Evolutionary conservation across 2,113 vertebrate species (phyloP).

Genomic region (Shinisaurus crocodilurus): DNA sequence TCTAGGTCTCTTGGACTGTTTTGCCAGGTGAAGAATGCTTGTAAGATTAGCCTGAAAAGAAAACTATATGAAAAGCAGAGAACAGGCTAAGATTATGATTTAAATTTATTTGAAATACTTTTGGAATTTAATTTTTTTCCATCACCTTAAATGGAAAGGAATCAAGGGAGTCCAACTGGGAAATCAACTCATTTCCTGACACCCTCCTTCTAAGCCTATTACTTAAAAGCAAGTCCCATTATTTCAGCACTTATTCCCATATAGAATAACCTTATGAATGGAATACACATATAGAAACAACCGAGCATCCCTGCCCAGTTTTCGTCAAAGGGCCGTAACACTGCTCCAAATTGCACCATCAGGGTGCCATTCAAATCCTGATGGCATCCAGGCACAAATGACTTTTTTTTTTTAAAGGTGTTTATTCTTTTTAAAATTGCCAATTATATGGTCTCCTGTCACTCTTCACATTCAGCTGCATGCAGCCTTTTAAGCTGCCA

Average conservation of each 20-base stretch:
- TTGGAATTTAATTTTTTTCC: conserved; percentile 68
- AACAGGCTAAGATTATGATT: conserved; percentile 50
- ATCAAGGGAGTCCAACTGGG: conserved; percentile 64
- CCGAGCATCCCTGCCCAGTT: neutral
- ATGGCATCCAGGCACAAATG: neutral
- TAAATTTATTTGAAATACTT: conserved; percentile 61
- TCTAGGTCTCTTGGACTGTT: conserved; percentile 61
- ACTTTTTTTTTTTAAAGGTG: neutral
- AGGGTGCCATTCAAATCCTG: neutral
- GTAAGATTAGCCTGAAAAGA: conserved; percentile 54
- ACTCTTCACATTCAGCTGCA: neutral
- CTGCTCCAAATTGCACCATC: neutral
- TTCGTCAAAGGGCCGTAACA: neutral
- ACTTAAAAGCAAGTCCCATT: conserved; percentile 41
- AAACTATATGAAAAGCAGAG: conserved; percentile 50
- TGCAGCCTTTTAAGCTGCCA: neutral
- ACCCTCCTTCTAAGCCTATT: conserved; percentile 19
- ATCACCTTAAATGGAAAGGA: conserved; percentile 63
- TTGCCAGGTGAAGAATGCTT: conserved; percentile 62
- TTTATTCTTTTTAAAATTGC: no score
- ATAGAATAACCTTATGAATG: neutral
- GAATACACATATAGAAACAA: neutral
- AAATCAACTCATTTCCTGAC: conserved; percentile 59
- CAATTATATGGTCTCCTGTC: neutral
- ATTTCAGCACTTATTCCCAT: neutral